phyloP scores from a whole-genome alignment of 2,797 vertebrate species.

The Cyclura pinguis region DNA sequence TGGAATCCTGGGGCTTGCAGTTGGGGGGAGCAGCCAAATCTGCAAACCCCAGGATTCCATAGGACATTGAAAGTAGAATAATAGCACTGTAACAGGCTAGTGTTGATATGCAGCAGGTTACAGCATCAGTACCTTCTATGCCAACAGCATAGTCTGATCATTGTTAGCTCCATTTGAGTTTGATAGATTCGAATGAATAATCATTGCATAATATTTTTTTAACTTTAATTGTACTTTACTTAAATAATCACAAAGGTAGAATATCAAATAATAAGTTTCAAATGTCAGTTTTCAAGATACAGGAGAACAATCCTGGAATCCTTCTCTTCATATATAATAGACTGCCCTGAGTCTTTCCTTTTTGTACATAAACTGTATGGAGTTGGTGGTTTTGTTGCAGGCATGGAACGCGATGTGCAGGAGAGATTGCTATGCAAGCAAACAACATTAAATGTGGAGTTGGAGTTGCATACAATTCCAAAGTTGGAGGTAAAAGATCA shows the following conservation, averaged over 20 bases:
- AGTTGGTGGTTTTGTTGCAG: constrained; percentile 77
- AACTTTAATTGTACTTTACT: too few species aligned
- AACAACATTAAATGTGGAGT: constrained; percentile 98
- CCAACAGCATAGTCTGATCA: background rate
- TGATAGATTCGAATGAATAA: constrained; percentile 6
- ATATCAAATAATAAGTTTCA: too few species aligned
- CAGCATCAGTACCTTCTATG: background rate
- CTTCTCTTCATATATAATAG: too few species aligned
- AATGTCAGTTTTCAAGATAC: too few species aligned
- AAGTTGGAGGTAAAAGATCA: constrained; percentile 91
- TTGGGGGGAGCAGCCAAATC: too few species aligned
- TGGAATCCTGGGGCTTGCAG: too few species aligned
- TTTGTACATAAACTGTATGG: background rate
- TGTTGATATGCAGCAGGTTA: background rate
- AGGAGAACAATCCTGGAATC: too few species aligned
- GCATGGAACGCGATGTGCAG: constrained; percentile 96
- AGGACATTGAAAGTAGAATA: too few species aligned
- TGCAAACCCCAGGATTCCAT: too few species aligned
- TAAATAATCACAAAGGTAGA: too few species aligned
- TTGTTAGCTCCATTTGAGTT: background rate
- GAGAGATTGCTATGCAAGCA: constrained; percentile 98
- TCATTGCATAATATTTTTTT: background rate
- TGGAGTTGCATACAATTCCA: constrained; percentile 95
- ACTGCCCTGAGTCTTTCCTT: too few species aligned
- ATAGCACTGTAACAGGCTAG: too few species aligned